A percentile compares a stretch with the other conserved stretches of the same genome.
phyloP scores from a whole-genome alignment of 2,888 invertebrate species.

The Drosophila kuntzei region DNA sequence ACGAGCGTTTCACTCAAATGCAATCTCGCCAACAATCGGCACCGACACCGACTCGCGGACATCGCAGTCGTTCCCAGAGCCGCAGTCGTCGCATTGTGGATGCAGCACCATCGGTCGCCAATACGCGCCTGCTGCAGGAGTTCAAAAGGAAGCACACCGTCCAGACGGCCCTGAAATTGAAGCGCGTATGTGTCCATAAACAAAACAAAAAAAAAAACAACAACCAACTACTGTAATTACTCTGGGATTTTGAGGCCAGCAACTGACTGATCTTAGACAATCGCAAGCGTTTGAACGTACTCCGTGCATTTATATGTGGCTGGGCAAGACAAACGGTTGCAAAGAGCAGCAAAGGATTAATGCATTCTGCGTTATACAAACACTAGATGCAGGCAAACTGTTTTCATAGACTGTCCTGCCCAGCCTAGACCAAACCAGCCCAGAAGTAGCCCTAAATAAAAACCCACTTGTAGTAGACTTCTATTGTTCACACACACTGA shows the following conservation, averaged over 20 bases:
- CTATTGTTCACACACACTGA: constrained; percentile 51
- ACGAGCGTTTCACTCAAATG: constrained; percentile 85
- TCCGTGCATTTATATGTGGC: constrained; percentile 24
- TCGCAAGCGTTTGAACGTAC: constrained; percentile 21
- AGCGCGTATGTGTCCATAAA: constrained; percentile 84
- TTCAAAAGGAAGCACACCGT: constrained; percentile 84
- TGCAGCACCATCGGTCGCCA: constrained; percentile 73
- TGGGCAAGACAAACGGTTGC: constrained; percentile 36
- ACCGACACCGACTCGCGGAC: constrained; percentile 41
- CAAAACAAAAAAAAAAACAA: constrained; percentile 20
- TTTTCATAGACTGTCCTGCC: constrained; percentile 22
- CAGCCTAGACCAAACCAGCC: constrained; percentile 10
- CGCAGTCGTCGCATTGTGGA: constrained; percentile 71
- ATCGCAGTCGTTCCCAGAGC: constrained; percentile 72
- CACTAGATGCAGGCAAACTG: constrained; percentile 29
- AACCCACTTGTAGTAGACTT: constrained; percentile 51
- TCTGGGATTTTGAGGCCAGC: constrained; percentile 38
- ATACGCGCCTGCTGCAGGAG: constrained; percentile 83
- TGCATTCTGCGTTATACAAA: constrained; percentile 11
- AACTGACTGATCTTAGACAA: constrained; percentile 35
- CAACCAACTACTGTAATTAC: constrained; percentile 34
- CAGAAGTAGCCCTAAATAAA: constrained; percentile 33
- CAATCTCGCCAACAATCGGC: constrained; percentile 62
- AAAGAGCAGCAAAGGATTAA: constrained; percentile 42
- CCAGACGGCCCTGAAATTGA: constrained; percentile 84